Evolutionary conservation across 2,888 invertebrate species (phyloP), one percentile per base, ranked within the genome.

Genomic region (Drosophila subquinaria): DNA sequence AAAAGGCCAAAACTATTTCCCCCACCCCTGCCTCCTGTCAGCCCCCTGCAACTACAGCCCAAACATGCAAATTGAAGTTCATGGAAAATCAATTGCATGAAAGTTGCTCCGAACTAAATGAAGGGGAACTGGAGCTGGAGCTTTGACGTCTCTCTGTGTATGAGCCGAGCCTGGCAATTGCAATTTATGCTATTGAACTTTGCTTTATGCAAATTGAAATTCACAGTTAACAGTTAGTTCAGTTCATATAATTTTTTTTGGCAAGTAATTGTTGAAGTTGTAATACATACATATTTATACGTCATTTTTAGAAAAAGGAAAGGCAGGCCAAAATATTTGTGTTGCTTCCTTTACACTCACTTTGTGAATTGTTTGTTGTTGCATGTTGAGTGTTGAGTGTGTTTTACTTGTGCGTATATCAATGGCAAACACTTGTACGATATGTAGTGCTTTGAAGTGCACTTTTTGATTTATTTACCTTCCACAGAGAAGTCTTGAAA

Each of bases 51-150:
- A 23, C 53, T 30, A 48, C 10, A 38, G 53, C 27, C 50, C 52
- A 63, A 68, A 70, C 76, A 81, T 77, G 68, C 76, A 74, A 83
- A 79, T 84, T 88, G 88, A 86, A 86, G 85, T 86, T 86, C 85
- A 86, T 80, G 85, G 89, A 89, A 89, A 86, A 67, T 79, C 75
- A 79, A 79, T 81, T 81, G 64, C 78, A 88, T 87, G 87, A 84
- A 84, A 84, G 84, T 84, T 72, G 83, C 80, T 51, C 53, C 64
- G 51, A 48, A 69, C 66, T 73, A 79, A 76, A 75, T 47, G 79
- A 76, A 83, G 76, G 83, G 78, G 83, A 79, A 78, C 74, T 73
- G 50, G 51, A 56, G 51, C 63, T 42, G 33, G 38, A 62, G 15
- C 56, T 56, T 11, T 57, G 40, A 45, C 3, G 11, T 43, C 17